These are phyloP conservation scores for Musca domestica DNA, from an alignment of 1,140 invertebrate species.

Conservation along the genomic window DNA sequence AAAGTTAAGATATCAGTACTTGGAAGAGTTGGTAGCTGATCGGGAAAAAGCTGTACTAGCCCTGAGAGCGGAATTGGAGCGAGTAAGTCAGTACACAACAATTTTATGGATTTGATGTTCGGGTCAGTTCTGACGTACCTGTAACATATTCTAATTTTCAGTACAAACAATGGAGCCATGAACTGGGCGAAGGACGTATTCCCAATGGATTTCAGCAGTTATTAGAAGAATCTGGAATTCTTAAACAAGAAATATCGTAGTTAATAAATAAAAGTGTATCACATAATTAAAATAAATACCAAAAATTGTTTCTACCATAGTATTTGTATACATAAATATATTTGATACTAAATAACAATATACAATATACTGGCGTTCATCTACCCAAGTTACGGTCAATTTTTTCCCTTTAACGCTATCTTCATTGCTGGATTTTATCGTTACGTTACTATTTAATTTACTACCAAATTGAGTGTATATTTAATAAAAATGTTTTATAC, in stretches of 20 bases:
- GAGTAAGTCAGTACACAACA: constrained; percentile 62
- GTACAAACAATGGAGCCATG: constrained; percentile 77
- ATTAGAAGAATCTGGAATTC: constrained; percentile 67
- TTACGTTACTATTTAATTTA: no score
- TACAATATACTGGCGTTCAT: no score
- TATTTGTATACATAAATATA: no score
- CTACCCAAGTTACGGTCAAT: not conserved
- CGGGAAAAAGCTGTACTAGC: constrained; percentile 91
- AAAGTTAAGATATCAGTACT: constrained; percentile 94
- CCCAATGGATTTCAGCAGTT: constrained; percentile 74
- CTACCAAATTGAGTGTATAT: no score
- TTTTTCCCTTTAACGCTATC: no score
- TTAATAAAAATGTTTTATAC: no score
- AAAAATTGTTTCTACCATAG: not conserved
- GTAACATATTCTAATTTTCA: constrained; percentile 56
- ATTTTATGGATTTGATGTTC: constrained; percentile 3
- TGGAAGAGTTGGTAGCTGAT: constrained; percentile 92
- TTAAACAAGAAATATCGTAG: constrained; percentile 60
- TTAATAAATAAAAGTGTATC: not conserved
- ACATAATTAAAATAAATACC: constrained; percentile 3
- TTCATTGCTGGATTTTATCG: no score
- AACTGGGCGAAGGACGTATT: constrained; percentile 73
- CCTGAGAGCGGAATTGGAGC: constrained; percentile 86
- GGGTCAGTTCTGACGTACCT: not conserved
- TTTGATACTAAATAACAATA: no score